Evolutionary conservation across 2,113 vertebrate species (phyloP), one percentile per base, ranked within the genome.

Genomic region (Brachyistius frenatus): DNA sequence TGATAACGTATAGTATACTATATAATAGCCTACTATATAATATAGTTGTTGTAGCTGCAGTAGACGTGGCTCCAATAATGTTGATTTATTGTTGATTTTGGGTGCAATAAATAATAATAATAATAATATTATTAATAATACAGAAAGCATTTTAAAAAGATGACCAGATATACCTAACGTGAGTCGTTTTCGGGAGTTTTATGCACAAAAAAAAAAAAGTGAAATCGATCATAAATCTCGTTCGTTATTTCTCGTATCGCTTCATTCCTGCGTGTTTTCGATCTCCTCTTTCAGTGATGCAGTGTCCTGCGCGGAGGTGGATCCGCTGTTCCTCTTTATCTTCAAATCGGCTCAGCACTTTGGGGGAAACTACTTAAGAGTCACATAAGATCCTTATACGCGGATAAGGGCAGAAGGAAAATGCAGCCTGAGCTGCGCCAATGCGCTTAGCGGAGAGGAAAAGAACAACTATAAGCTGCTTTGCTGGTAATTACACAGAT

Each of bases 401-500:
- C 88, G 86, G 81, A 88, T 88, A 88, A 88, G 93, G 66, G 82
- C 93, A 92, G 93, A 93, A 93, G 93, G 94, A 86, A 91, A 88
- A 93, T 57, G 76, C 85, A 61, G 74, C 67, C 73, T 85, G 86
- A 91, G 89, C 87, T 88, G 41, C 88, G 76, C 79, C 88, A 92
- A 96, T 90, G 89, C 89, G 94, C 92, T 96, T 95, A 94, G 36
- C 86, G 31, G 44, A 82, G 86, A 92, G 65, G 85, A 92, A 93
- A 93, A 92, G 74, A 88, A 87, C 91, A 84, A 66, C 69, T 83
- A 3, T 91, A 90, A 94, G 84, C 88, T 61, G 93, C 94, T 95
- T 95, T 93, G 80, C 86, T 83, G 91, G 91, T 93, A 94, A 96
- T 95, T 94, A 95, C 94, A 92, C 87, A 87, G 93, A 91, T 90